Percentiles rank a stretch among this genome's conserved stretches.
These are phyloP conservation scores for Siniperca scherzeri DNA, from an alignment of 2,797 vertebrate species.

Conservation along the genomic window DNA sequence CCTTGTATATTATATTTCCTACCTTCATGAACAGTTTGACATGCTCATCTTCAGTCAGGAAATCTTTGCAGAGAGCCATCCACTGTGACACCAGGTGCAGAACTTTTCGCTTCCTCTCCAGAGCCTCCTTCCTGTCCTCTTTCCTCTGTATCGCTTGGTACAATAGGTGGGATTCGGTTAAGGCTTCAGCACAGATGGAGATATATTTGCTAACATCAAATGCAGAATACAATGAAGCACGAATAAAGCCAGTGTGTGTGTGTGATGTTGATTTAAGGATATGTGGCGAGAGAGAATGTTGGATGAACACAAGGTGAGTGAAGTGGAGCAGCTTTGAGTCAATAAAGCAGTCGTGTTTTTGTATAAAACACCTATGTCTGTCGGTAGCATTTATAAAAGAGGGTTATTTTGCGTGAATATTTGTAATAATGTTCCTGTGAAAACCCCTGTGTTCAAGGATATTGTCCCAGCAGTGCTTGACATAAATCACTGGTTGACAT, in stretches of 20 bases:
- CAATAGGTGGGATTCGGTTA: conserved; percentile 91
- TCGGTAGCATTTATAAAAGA: not conserved
- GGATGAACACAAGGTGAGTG: not conserved
- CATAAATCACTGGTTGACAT: conserved; percentile 97
- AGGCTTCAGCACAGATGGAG: conserved; percentile 69
- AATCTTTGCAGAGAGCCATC: conserved; percentile 92
- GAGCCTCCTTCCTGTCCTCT: conserved; percentile 89
- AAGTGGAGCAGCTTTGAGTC: conserved; percentile 18
- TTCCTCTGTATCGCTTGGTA: conserved; percentile 90
- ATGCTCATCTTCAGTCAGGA: conserved; percentile 93
- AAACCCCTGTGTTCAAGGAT: conserved; percentile 87
- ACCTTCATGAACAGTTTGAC: conserved; percentile 97
- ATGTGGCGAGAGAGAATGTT: conserved; percentile 8
- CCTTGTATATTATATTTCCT: conserved; percentile 28
- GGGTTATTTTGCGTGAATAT: not conserved
- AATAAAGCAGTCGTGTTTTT: conserved; percentile 20
- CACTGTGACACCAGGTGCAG: conserved; percentile 95
- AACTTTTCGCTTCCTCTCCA: conserved; percentile 94
- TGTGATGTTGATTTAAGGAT: conserved; percentile 22
- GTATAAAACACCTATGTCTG: conserved; percentile 21
- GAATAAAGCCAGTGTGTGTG: conserved; percentile 12
- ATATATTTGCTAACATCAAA: conserved; percentile 27
- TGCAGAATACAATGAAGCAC: not conserved
- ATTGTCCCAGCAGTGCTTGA: conserved; percentile 96
- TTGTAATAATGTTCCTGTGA: conserved; percentile 20